These are phyloP conservation scores for Ateles fusciceps DNA, from an alignment of 2,797 vertebrate species.

Conservation along the genomic window DNA sequence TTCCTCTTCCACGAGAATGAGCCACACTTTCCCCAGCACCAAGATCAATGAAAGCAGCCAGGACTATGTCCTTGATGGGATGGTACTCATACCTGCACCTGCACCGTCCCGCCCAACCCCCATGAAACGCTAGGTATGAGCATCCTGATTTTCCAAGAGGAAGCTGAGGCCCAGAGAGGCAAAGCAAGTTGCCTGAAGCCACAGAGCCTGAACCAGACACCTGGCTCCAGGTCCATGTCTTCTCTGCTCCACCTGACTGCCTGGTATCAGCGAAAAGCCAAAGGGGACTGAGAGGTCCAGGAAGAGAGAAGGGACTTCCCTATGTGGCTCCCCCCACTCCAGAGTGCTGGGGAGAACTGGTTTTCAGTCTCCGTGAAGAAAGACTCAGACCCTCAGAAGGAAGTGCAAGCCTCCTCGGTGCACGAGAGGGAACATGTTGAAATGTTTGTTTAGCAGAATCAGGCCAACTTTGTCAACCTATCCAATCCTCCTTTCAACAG, in stretches of 20 bases:
- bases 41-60: not conserved
- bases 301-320: not conserved
- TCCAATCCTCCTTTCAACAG: not conserved
- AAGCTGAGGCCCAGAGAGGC: not conserved
- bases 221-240: not conserved
- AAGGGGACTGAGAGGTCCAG: not conserved
- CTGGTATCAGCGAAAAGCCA: not conserved
- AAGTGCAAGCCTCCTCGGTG: not conserved
- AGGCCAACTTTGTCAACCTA: not conserved
- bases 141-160: not conserved
- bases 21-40: not conserved
- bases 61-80: rapidly evolving
- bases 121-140: no score
- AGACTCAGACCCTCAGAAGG: not conserved
- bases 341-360: not conserved
- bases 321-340: not conserved
- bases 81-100: not conserved
- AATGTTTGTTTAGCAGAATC: not conserved
- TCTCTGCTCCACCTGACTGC: no score
- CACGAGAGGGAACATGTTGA: not conserved
- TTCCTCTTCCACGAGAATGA: not conserved
- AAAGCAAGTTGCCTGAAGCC: not conserved
- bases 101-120: not conserved
- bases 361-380: not conserved
- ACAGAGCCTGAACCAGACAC: not conserved